Conservation (phyloP, 2,113 vertebrate genomes). For the Psilopsiagon aymara region DNA sequence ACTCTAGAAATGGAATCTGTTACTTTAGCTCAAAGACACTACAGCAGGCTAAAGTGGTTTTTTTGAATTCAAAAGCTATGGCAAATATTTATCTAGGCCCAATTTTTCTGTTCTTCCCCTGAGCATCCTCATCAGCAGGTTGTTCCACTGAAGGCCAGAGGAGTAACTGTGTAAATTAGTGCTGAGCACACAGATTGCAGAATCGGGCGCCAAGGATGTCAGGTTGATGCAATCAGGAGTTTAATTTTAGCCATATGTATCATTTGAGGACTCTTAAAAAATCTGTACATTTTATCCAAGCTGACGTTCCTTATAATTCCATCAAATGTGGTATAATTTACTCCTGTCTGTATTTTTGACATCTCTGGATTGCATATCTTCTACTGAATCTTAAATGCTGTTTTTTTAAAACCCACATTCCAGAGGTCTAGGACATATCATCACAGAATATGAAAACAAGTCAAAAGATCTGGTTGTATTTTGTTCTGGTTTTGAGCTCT, state of each 20-base stretch:
- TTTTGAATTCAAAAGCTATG: slow-evolving; percentile 10
- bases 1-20: slow-evolving; percentile 40
- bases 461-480: neutral
- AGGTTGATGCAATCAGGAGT: slow-evolving; percentile 42
- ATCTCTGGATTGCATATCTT: slow-evolving; percentile 55
- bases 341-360: slow-evolving; percentile 28
- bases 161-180: neutral
- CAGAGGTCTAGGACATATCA: neutral
- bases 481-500: slow-evolving; percentile 17
- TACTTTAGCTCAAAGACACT: neutral
- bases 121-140: neutral
- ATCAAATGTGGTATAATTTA: slow-evolving; percentile 22
- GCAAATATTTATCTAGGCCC: slow-evolving; percentile 33
- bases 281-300: neutral
- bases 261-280: slow-evolving; percentile 23
- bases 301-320: slow-evolving; percentile 42
- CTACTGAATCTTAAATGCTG: slow-evolving; percentile 46
- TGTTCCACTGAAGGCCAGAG: neutral
- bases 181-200: neutral
- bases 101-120: neutral
- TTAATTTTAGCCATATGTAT: slow-evolving; percentile 60
- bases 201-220: neutral
- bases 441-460: neutral
- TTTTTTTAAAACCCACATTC: slow-evolving; percentile 3
- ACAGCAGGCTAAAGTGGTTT: slow-evolving; percentile 28